Evolutionary conservation across 2,113 vertebrate genomes (phyloP).

Genomic region (Tricholaema leucomelas): DNA sequence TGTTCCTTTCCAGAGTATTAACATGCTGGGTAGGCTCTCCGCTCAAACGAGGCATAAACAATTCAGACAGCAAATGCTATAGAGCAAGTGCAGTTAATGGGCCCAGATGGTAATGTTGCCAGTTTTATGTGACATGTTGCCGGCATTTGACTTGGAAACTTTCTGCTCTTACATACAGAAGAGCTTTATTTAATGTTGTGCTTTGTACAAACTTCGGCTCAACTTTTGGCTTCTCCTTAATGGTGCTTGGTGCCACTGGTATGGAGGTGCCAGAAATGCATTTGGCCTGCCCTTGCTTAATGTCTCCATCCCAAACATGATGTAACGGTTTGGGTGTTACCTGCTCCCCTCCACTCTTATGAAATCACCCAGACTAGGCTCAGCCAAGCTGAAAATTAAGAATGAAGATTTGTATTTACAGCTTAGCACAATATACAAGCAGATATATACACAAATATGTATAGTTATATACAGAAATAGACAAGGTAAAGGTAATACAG

Average conservation of each 20-base stretch:
- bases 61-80: background rate
- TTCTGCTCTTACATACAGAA: background rate
- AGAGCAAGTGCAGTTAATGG: background rate
- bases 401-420: too few relatives aligned
- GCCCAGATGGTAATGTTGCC: background rate
- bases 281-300: background rate
- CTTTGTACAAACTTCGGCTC: background rate
- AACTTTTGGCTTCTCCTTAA: background rate
- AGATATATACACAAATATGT: too few relatives aligned
- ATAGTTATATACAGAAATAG: too few relatives aligned
- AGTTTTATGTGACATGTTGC: background rate
- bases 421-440: too few relatives aligned
- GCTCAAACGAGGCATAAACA: constrained; percentile 7
- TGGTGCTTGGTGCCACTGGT: background rate
- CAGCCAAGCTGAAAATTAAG: too few relatives aligned
- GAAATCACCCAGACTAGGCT: too few relatives aligned
- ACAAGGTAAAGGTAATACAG: too few relatives aligned
- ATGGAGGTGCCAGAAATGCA: background rate
- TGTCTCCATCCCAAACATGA: background rate
- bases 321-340: too few relatives aligned
- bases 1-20: background rate
- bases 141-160: background rate
- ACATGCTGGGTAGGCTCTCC: background rate
- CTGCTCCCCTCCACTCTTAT: too few relatives aligned
- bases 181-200: background rate